Base-by-base conservation (phyloP, 1,140 invertebrate species). In the Drosophila sulfurigaster region DNA sequence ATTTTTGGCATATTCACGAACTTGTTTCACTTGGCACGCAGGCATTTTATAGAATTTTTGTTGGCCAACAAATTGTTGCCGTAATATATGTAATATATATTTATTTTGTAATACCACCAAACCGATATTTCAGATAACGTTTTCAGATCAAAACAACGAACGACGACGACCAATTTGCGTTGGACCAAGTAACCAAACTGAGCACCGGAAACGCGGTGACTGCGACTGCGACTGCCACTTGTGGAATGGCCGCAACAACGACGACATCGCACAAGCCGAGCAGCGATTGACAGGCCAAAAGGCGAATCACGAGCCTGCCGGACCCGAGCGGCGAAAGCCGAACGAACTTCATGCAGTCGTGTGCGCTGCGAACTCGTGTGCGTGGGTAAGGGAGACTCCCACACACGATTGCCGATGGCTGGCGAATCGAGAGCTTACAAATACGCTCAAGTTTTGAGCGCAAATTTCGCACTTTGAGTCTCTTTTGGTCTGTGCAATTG, bases 181-280 rank as follows among this genome's bases (percentile, higher is more conserved):
- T 82, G 78, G 59, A 57, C 16, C 70, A 69, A 25, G 52, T 75
- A 62, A 51, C 48, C 58, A 65, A 82, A 82, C 82, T 86, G 82
- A 90, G 72, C 67, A 91, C 87, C 87, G 87, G 88, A 91, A 91
- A 83, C 88, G 81, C 87, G 82, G 69, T 76, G 70, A 79, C 78
- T 56, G 78, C 76, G 70, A 79, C 78, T 56, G 78, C 76, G 81
- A 81, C 81, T 77, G 88, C 87, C 87, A 91, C 87, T 91, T 91
- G 87, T 91, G 87, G 87, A 91, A 91, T 91, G 75, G 78, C 65
- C 78, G 68, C 67, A 75, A 32, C 73, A 71, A 80, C 63, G 64
- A 45, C 63, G 49, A 52, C 68, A 57, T 52, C 59, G 63, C 49
- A 41, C 67, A 54, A 63, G 38, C 65, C 72, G 67, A 82, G 63